Percentiles rank a stretch among this genome's conserved stretches.
phyloP scores from a whole-genome alignment of 2,888 invertebrate genomes.

The Eristalis intricaria region DNA sequence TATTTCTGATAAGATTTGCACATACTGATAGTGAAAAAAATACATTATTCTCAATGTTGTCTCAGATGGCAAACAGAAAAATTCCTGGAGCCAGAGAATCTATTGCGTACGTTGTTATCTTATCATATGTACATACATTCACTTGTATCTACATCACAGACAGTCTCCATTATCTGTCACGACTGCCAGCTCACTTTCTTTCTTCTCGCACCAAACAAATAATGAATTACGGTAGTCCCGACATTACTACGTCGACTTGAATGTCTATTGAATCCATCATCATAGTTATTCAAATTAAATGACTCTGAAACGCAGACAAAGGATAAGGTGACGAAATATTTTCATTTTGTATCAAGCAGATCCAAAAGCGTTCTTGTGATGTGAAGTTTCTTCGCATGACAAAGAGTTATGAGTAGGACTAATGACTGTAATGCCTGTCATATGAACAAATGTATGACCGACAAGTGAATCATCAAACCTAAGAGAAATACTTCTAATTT shows the following conservation, averaged over 20 bases:
- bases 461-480: no score
- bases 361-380: neutral
- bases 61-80: slow-evolving; percentile 6
- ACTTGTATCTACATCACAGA: slow-evolving; percentile 8
- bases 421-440: no score
- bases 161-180: slow-evolving; percentile 1
- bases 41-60: slow-evolving; percentile 20
- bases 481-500: no score
- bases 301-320: neutral
- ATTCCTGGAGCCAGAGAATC: slow-evolving; percentile 20
- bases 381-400: no score
- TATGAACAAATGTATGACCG: no score
- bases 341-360: neutral
- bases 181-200: neutral
- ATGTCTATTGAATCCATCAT: neutral
- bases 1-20: slow-evolving; percentile 26
- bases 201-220: neutral
- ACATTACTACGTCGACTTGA: neutral
- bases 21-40: neutral
- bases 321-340: neutral
- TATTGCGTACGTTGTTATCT: slow-evolving; percentile 33
- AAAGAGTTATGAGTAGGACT: no score
- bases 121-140: slow-evolving; percentile 23
- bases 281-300: neutral
- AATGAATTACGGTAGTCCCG: neutral